Evolutionary conservation across 2,888 invertebrate genomes (phyloP).

Genomic region (Acanthosepion lycidas): DNA sequence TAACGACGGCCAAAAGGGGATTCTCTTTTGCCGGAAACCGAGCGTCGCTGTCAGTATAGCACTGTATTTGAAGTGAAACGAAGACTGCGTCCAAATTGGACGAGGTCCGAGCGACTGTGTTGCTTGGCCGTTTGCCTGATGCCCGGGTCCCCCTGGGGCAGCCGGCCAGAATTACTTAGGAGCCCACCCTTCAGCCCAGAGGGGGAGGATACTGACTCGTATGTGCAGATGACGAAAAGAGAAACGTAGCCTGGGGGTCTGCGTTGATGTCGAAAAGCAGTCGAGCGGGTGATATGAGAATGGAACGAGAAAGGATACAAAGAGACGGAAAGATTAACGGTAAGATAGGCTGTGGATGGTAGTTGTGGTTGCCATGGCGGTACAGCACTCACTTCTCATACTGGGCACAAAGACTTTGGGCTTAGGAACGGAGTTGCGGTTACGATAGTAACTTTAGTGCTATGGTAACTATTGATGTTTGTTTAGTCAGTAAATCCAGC

Average conservation of each 20-base stretch:
- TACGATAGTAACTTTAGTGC: too few species aligned
- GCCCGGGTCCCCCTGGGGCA: not conserved
- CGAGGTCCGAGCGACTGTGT: not conserved
- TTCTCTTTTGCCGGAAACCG: constrained; percentile 33
- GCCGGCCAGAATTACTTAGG: not conserved
- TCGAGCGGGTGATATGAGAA: not conserved
- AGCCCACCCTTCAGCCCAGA: not conserved
- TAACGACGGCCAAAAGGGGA: not conserved
- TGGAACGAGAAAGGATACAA: not conserved
- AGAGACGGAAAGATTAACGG: not conserved
- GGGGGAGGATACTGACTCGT: not conserved
- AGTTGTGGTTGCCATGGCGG: not conserved
- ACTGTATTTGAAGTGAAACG: constrained; percentile 15
- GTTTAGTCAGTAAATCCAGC: too few species aligned
- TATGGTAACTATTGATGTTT: too few species aligned
- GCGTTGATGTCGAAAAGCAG: not conserved
- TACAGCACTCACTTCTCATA: not conserved
- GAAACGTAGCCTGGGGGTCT: not conserved
- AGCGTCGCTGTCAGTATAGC: not conserved
- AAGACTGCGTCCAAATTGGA: not conserved
- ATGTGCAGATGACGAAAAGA: not conserved
- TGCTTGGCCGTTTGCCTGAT: not conserved
- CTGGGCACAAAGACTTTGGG: not conserved
- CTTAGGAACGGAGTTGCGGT: too few species aligned
- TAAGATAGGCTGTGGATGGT: not conserved